A percentile compares a stretch with the other conserved stretches of the same genome.
Conservation (phyloP, 2,113 vertebrate genomes). For the Danionella cerebrum region DNA sequence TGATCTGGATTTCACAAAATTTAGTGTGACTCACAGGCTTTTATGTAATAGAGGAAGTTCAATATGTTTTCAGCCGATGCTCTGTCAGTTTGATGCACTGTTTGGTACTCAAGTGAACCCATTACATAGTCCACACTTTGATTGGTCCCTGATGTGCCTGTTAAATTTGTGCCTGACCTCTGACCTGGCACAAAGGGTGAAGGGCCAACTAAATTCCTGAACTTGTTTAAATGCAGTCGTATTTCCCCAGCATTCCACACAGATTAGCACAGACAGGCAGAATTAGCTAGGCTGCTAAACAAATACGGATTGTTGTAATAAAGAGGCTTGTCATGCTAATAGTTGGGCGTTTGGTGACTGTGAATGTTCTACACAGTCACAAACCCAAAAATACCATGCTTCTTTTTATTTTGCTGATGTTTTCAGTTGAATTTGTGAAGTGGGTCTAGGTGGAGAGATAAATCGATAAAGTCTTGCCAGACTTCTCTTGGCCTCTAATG, state of each 20-base stretch:
- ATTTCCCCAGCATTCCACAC: constrained; percentile 42
- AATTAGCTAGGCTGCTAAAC: constrained; percentile 28
- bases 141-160: constrained; percentile 3
- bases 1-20: background rate
- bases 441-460: background rate
- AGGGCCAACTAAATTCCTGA: constrained; percentile 22
- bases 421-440: background rate
- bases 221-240: constrained; percentile 33
- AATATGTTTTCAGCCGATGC: background rate
- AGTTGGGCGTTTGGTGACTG: too few relatives aligned
- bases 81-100: background rate
- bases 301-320: constrained; percentile 15
- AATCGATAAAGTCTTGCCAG: too few relatives aligned
- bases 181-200: constrained; percentile 29
- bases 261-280: constrained; percentile 41
- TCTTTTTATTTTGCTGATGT: too few relatives aligned
- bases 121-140: constrained; percentile 6
- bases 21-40: background rate
- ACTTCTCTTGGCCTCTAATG: background rate
- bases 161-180: constrained; percentile 21
- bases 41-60: background rate
- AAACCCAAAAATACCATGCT: too few relatives aligned
- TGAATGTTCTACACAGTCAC: background rate
- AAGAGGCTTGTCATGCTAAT: background rate
- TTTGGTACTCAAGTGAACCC: constrained; percentile 7